Evolutionary conservation across 2,797 vertebrate species (phyloP).

Genomic region (Helostoma temminkii): DNA sequence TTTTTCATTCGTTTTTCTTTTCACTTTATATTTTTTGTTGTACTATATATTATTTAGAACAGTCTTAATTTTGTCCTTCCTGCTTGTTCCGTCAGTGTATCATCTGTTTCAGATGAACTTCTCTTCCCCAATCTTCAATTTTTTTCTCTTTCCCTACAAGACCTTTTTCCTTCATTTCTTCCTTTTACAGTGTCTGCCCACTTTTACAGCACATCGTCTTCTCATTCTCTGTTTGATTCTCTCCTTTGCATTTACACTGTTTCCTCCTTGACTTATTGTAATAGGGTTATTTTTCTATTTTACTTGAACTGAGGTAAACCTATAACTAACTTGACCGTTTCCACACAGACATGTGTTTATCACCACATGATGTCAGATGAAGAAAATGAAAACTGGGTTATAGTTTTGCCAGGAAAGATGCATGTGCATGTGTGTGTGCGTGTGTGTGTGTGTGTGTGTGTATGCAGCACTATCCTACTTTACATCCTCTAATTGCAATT

Average conservation of each 20-base stretch:
- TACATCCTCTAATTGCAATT: constrained; percentile 78
- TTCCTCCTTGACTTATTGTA: too few species aligned
- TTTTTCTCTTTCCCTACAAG: background rate
- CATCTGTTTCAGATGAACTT: background rate
- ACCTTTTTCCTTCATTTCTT: constrained; percentile 1
- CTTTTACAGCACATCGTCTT: too few species aligned
- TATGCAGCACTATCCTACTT: constrained; percentile 59
- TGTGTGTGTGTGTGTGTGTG: constrained; percentile 30
- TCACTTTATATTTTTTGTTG: too few species aligned
- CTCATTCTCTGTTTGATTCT: too few species aligned
- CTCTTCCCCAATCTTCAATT: background rate
- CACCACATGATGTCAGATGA: background rate
- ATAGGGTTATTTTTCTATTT: too few species aligned
- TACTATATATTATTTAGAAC: too few species aligned
- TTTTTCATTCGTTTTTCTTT: too few species aligned
- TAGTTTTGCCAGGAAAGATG: constrained; percentile 21
- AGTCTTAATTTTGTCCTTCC: background rate
- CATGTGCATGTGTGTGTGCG: constrained; percentile 8
- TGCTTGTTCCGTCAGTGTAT: background rate
- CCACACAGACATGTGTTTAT: background rate
- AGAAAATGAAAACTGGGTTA: constrained; percentile 43
- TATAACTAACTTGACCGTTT: too few species aligned
- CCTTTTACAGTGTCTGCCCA: too few species aligned
- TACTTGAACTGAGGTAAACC: too few species aligned
- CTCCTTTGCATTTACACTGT: background rate